Base-by-base conservation (phyloP, 1,140 invertebrate genomes). In the Papilio polyxenes region DNA sequence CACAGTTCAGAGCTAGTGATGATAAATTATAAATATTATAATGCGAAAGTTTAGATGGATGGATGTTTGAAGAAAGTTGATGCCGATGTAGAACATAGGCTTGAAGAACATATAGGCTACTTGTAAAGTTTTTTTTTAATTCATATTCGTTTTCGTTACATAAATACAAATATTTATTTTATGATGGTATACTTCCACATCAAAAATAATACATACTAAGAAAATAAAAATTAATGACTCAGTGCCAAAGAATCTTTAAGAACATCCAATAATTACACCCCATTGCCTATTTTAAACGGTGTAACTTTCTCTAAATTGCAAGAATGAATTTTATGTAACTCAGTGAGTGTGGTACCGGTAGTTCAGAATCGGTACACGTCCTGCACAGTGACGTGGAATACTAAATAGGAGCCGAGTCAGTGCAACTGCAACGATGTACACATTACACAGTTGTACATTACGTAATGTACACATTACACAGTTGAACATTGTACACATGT, bases 391-490 rank as follows among this genome's bases (percentile, higher is more conserved):
- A 77, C 49, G 53, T 23, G 49, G 75, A 77, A 77, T 77, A 77
- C 75, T 77, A 77, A 77, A 77, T 2, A 77, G 48, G 31, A 15
- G 44, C n/a, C 44, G 74, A 10, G 13, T 9, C 75, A 49, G 49
- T 77, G 75, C 75, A 77, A 53, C 23, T 77, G 75, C 75, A 77
- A 77, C 49, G 17, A 11, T 44, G 44, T 49, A 75, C 31, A 72
- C 65, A 72, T 65, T 65, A 65, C 62, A 31, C 62, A 23, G 3
- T 65, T n/a, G 59, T 13, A 31, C 62, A 72, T 72, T 31, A 37
- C 23, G 20, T 31, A 72, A 15, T 31, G 44, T 75, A 17, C 7
- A 72, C 31, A 72, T 17, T 65, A 11, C 23, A 31, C 62, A 65
- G 13, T 65, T n/a, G 53, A 3, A 17, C 53, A 56, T 56, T 13